Percentiles rank a stretch among this genome's conserved stretches.
Conservation (phyloP, 2,888 invertebrate genomes). For the Mesoligia furuncula region DNA sequence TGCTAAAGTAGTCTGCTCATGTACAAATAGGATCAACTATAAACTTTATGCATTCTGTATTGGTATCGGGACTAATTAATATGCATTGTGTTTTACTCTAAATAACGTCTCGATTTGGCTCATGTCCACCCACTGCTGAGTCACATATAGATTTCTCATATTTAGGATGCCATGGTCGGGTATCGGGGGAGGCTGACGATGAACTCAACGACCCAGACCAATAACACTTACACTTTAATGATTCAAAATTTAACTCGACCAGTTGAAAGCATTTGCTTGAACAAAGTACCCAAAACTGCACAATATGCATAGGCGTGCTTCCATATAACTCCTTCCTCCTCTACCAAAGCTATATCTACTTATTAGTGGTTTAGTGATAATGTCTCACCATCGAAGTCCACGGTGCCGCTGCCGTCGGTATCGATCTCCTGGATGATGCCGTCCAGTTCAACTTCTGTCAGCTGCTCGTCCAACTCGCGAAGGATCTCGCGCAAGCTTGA, state of each 20-base stretch:
- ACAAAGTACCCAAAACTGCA: neutral
- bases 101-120: constrained; percentile 45
- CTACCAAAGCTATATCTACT: neutral
- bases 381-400: constrained; percentile 98
- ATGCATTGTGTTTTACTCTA: constrained; percentile 24
- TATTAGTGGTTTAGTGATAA: neutral
- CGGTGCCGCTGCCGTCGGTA: constrained; percentile 99
- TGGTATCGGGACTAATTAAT: constrained; percentile 40
- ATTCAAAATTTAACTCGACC: neutral
- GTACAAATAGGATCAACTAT: constrained; percentile 1
- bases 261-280: neutral
- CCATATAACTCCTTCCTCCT: neutral
- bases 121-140: constrained; percentile 18
- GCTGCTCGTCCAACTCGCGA: constrained; percentile 98
- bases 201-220: neutral
- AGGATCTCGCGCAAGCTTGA: constrained; percentile 98
- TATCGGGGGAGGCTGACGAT: neutral
- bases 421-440: constrained; percentile 99
- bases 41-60: constrained; percentile 25
- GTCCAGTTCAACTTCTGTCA: constrained; percentile 98
- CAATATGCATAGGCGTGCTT: neutral
- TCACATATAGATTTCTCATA: constrained; percentile 23
- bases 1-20: constrained; percentile 55
- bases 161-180: constrained; percentile 18
- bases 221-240: neutral